phyloP scores from a whole-genome alignment of 1,140 invertebrate species.

The Neuroterus valhalla region DNA sequence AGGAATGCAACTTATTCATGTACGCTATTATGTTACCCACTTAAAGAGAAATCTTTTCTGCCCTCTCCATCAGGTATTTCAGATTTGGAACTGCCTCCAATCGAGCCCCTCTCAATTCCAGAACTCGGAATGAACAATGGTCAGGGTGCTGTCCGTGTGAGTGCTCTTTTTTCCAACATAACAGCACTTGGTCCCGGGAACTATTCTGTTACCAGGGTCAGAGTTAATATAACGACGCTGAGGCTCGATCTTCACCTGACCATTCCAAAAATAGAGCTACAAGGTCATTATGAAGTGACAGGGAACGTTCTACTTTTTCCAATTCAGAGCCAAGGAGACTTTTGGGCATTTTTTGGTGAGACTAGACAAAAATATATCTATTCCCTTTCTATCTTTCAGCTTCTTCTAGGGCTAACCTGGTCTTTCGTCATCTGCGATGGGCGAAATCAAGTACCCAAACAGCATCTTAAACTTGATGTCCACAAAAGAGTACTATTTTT shows the following conservation, averaged over 20 bases:
- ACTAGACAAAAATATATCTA: conserved; percentile 33
- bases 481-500: no score
- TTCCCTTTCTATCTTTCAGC: no score
- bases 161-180: conserved; percentile 82
- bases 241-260: conserved; percentile 81
- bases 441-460: no score
- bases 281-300: conserved; percentile 83
- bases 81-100: conserved; percentile 82
- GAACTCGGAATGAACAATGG: conserved; percentile 84
- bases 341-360: conserved; percentile 86
- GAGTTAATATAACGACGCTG: conserved; percentile 79
- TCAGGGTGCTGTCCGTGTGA: conserved; percentile 82
- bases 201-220: conserved; percentile 78
- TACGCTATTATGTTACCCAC: no score
- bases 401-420: no score
- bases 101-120: conserved; percentile 83
- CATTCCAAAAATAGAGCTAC: conserved; percentile 82
- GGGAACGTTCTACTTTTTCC: conserved; percentile 86
- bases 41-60: conserved; percentile 12
- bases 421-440: no score
- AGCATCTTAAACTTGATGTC: no score
- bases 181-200: conserved; percentile 84
- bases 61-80: conserved; percentile 75
- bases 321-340: conserved; percentile 84
- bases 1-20: no score